Evolutionary conservation across 2,113 vertebrate species (phyloP), one percentile per base, ranked within the genome.

Genomic region (Callocephalon fimbriatum): DNA sequence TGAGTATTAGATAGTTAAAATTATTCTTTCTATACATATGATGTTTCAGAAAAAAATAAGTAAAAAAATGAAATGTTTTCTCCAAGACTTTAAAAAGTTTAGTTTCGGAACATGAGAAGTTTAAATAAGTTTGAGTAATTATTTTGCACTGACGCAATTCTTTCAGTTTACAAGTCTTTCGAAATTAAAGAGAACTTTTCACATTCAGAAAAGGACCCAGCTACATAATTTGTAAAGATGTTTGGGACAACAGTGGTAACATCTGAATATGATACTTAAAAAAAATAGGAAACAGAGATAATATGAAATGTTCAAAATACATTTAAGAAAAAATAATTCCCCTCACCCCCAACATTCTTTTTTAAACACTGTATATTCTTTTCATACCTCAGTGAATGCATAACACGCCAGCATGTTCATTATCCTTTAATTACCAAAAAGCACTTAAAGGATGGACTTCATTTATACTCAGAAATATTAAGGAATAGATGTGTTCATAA

Each of bases 291-390:
- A 72, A 53, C 7, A 37, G 3, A 85, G 5, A 62, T 72, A 35
- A 51, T 22, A 51, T 19, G 5, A 62, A 77, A 32, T 40, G 2
- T 72, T 73, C 9, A 62, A 81, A 72, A 62, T 54, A 67, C 6
- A 35, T 62, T 44, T 25, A 72, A 62, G 32, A 90, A 86, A 89
- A 81, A 71, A 48, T 5, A 58, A 8, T 1, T 25, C n/a, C 7
- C 2, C 5, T 9, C 3, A 6, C 3, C 12, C 5, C 16, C 3
- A 53, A 17, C 6, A n/a, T 56, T 56, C 15, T 58, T 18, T 68
- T 73, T 77, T 26, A 82, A 82, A 61, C 7, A 19, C 4, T 32
- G 5, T 29, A 51, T 9, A 35, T 78, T 44, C 4, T 21, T 90
- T 87, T 73, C 22, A 37, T 31, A 63, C 6, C 16, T 90, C 26